Base-by-base conservation (phyloP, 2,888 invertebrate genomes). In the Mesoligia furuncula region DNA sequence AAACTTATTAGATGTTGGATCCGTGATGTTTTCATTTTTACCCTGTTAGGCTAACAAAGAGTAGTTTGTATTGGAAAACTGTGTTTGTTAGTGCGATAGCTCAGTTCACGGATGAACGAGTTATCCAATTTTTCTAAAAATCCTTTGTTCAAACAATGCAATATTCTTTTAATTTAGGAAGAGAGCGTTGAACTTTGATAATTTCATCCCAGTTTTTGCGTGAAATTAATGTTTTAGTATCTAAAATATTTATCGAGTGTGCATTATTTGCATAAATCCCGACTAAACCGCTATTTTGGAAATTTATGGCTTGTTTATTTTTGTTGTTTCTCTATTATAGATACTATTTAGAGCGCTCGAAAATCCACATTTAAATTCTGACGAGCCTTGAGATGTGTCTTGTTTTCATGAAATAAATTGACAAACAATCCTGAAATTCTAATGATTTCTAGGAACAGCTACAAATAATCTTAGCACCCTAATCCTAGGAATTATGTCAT, bases 11-110 rank as follows among this genome's bases (percentile, higher is more conserved):
- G 42, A 76, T 65, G 62, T 68, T 72, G 61, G 48, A 54, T 70
- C 20, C 42, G 57, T 45, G 36, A 61, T 78, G 82, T 81, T 81
- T 82, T 69, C 48, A 86, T 85, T 87, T 81, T 79, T 81, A 69
- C 62, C n/a, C 36, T 77, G 75, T 82, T 67, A 69, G 51, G 24
- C 24, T 68, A 69, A 72, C 68, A 77, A 62, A 75, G 54, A 59
- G 61, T 66, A 62, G 51, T 65, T 75, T 79, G 54, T 75, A 72
- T 78, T 70, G 78, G 59, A 62, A 78, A 78, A 67, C 48, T 69
- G n/a, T 24, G 54, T 73, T 73, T 75, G 42, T 83, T 64, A 64
- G 45, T 67, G 73, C 31, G 45, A 82, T 71, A 73, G 68, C 27
- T 66, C 57, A 73, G 69, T 70, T 70, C n/a, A 70, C 48, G 36